Conservation (phyloP, 2,888 invertebrate species). For the Drosophila meridionalis region DNA sequence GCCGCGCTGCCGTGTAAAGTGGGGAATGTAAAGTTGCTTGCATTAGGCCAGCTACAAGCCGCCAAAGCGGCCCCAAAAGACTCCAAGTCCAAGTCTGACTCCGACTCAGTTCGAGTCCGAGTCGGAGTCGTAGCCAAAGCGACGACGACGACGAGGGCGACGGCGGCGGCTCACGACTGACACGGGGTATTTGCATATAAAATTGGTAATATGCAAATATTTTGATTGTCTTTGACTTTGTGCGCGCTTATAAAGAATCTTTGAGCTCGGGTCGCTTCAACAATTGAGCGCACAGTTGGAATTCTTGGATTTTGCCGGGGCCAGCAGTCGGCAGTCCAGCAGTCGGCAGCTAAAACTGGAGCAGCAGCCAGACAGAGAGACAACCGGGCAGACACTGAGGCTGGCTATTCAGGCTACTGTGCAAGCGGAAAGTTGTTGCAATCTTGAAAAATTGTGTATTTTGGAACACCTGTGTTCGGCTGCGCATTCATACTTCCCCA, state of each 20-base stretch:
- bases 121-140: conserved; percentile 46
- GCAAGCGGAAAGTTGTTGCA: conserved; percentile 57
- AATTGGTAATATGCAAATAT: conserved; percentile 84
- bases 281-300: conserved; percentile 78
- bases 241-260: conserved; percentile 80
- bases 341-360: conserved; percentile 62
- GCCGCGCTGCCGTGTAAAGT: conserved; percentile 62
- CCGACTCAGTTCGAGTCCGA: conserved; percentile 31
- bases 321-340: conserved; percentile 53
- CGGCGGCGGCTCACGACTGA: conserved; percentile 73
- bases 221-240: conserved; percentile 84
- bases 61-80: conserved; percentile 71
- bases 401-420: conserved; percentile 37
- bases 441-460: conserved; percentile 71
- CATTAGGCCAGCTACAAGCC: conserved; percentile 58
- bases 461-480: conserved; percentile 71
- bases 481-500: conserved; percentile 19
- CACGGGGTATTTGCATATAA: conserved; percentile 82
- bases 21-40: conserved; percentile 65
- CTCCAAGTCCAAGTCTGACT: conserved; percentile 22
- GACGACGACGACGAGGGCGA: conserved; percentile 33
- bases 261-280: conserved; percentile 55
- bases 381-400: conserved; percentile 37
- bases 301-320: conserved; percentile 66
- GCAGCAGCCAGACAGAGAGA: conserved; percentile 43